Evolutionary conservation across 2,113 vertebrate species (phyloP).

Genomic region (Semicossyphus pulcher): DNA sequence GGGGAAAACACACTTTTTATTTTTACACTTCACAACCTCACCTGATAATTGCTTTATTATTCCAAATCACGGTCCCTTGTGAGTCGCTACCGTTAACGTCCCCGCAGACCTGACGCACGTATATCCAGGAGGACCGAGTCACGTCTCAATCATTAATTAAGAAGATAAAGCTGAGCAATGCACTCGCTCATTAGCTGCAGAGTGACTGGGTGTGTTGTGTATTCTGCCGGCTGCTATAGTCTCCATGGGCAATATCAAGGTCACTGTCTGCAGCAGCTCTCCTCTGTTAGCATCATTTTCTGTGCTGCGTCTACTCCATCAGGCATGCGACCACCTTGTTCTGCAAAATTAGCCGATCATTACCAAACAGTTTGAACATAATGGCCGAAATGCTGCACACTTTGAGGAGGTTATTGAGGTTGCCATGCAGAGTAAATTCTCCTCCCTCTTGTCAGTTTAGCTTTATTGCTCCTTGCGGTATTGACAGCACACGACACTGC

Average conservation of each 20-base stretch:
- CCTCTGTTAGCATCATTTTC: constrained; percentile 15
- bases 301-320: constrained; percentile 40
- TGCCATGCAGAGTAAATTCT: constrained; percentile 9
- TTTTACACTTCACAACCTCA: constrained; percentile 38
- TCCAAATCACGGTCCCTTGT: not conserved
- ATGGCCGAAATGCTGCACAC: constrained; percentile 29
- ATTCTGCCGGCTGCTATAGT: not conserved
- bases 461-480: constrained; percentile 25
- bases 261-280: constrained; percentile 27
- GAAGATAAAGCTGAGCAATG: constrained; percentile 54
- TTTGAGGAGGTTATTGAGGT: constrained; percentile 18
- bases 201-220: constrained; percentile 53
- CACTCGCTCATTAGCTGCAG: constrained; percentile 47
- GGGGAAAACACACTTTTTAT: constrained; percentile 8
- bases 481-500: constrained; percentile 21
- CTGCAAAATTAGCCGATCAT: constrained; percentile 52
- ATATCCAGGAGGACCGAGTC: constrained; percentile 13
- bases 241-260: constrained; percentile 52
- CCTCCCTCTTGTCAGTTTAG: constrained; percentile 19
- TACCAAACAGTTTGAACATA: constrained; percentile 37
- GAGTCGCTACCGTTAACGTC: not conserved
- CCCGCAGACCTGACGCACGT: constrained; percentile 3
- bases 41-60: constrained; percentile 45
- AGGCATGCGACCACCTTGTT: constrained; percentile 36
- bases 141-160: constrained; percentile 66